Evolutionary conservation across 2,888 invertebrate genomes (phyloP).

Genomic region (Esperia sulphurella): DNA sequence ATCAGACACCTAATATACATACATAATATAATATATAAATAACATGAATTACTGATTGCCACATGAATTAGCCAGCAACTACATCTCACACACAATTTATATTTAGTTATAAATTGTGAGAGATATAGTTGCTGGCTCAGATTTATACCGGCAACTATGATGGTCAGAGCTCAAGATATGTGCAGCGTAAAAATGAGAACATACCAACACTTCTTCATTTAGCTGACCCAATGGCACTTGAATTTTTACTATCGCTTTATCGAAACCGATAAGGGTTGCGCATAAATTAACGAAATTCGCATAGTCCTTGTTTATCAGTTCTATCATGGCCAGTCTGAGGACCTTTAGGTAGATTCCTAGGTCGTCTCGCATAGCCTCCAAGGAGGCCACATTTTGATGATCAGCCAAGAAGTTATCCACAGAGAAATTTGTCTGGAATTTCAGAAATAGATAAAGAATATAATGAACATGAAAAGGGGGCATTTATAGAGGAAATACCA

Average conservation of each 20-base stretch:
- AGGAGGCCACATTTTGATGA: slow-evolving; percentile 83
- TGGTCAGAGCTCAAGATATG: no score
- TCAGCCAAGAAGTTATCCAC: slow-evolving; percentile 95
- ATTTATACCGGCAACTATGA: no score
- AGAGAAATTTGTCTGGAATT: slow-evolving; percentile 88
- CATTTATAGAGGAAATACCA: neutral
- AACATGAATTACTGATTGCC: no score
- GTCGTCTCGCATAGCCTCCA: slow-evolving; percentile 94
- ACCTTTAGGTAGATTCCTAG: slow-evolving; percentile 93
- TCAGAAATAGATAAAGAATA: neutral
- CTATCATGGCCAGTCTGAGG: slow-evolving; percentile 96
- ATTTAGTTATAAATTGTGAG: no score
- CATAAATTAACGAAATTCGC: slow-evolving; percentile 98
- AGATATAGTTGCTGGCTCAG: no score
- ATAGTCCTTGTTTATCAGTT: slow-evolving; percentile 98
- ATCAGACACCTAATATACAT: no score
- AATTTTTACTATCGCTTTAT: slow-evolving; percentile 90
- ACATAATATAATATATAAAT: no score
- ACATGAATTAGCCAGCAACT: no score
- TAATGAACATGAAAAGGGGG: neutral
- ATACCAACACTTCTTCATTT: slow-evolving; percentile 90
- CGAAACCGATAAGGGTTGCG: slow-evolving; percentile 95
- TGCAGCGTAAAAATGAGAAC: slow-evolving; percentile 16
- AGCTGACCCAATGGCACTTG: slow-evolving; percentile 89
- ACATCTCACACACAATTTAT: no score